Evolutionary conservation across 2,797 vertebrate genomes (phyloP).

Genomic region (Chloroceryle inda): DNA sequence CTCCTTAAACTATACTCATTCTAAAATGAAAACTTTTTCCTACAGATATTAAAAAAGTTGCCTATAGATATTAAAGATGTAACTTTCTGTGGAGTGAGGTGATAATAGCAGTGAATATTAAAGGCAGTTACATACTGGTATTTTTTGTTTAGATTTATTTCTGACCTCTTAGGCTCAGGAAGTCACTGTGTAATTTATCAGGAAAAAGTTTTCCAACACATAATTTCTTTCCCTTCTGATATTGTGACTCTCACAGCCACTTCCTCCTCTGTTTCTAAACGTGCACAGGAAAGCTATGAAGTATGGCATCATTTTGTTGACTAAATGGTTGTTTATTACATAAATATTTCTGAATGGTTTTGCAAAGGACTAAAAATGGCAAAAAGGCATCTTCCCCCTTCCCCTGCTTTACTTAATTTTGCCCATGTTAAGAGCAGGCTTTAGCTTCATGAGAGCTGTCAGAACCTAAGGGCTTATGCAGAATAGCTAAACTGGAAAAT

Average conservation of each 20-base stretch:
- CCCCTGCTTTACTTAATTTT: neutral
- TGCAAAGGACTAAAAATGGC: neutral
- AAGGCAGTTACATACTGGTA: neutral
- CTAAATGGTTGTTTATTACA: neutral
- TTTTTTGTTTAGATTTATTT: neutral
- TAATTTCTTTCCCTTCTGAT: neutral
- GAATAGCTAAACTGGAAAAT: neutral
- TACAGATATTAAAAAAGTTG: neutral
- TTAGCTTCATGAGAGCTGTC: neutral
- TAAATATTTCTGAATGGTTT: neutral
- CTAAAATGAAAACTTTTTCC: neutral
- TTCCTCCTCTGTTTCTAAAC: neutral
- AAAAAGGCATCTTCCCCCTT: neutral
- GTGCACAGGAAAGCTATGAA: neutral
- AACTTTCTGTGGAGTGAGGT: neutral
- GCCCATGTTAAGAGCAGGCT: neutral
- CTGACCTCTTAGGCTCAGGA: neutral
- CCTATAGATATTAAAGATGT: neutral
- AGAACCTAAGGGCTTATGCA: neutral
- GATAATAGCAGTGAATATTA: neutral
- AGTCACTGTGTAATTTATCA: neutral
- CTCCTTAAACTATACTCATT: neutral
- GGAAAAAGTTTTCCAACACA: neutral
- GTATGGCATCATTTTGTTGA: neutral
- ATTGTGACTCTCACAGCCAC: neutral